Conservation (phyloP, 2,113 vertebrate species). For the Opisthocomus hoazin region DNA sequence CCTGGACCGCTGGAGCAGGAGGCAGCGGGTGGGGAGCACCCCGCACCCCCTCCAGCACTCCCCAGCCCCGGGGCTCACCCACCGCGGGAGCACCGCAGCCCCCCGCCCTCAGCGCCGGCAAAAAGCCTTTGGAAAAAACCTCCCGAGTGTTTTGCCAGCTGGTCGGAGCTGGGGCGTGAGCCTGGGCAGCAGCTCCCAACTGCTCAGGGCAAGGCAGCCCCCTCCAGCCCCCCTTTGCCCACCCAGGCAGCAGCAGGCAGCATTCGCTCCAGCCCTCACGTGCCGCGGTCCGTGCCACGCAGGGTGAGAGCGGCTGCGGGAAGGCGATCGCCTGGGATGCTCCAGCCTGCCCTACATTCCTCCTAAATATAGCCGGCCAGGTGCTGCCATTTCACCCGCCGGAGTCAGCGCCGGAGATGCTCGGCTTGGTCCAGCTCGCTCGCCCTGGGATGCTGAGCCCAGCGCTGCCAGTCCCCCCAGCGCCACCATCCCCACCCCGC, state of each 20-base stretch:
- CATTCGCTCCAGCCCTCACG: not conserved
- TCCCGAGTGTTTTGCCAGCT: not conserved
- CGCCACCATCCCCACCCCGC: rapidly evolving
- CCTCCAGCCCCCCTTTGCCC: not conserved
- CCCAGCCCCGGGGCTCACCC: not conserved
- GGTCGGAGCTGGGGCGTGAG: not conserved
- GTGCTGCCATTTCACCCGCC: not conserved
- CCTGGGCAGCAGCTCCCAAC: not conserved
- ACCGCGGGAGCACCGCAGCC: rapidly evolving
- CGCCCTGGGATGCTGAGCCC: not conserved
- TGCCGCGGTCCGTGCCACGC: not conserved
- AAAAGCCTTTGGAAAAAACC: not conserved
- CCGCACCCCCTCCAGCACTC: rapidly evolving
- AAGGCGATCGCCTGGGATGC: not conserved
- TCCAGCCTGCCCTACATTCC: constrained; percentile 10
- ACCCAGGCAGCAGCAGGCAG: not conserved
- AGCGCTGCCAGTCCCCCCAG: rapidly evolving
- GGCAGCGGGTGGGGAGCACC: not conserved
- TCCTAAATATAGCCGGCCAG: constrained; percentile 15
- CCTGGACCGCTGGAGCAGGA: not conserved
- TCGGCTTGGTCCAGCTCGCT: rapidly evolving
- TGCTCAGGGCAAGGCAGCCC: not conserved
- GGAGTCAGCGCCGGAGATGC: not conserved
- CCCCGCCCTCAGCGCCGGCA: rapidly evolving
- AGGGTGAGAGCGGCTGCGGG: not conserved